Conservation (phyloP, 2,888 invertebrate species). For the Helobdella robusta region DNA sequence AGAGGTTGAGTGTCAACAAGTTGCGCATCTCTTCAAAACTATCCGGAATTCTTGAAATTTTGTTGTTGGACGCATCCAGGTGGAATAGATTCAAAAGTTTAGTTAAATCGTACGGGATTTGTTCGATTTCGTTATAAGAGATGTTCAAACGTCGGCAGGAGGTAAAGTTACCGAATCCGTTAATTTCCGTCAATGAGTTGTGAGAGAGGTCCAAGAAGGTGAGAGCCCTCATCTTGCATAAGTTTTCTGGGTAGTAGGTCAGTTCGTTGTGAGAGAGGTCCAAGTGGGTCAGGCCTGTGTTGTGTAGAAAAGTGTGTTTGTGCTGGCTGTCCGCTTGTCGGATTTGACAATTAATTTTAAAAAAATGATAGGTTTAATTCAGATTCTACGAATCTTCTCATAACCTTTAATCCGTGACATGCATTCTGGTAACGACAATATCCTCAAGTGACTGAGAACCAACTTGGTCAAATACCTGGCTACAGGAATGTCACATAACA, state of each 20-base stretch:
- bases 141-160: constrained; percentile 37
- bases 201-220: constrained; percentile 27
- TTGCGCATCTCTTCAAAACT: constrained; percentile 10
- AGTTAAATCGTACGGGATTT: constrained; percentile 33
- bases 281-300: constrained; percentile 38
- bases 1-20: constrained; percentile 18
- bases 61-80: constrained; percentile 40
- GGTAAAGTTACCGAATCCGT: constrained; percentile 1
- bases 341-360: background rate
- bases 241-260: constrained; percentile 42
- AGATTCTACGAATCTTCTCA: too few species aligned
- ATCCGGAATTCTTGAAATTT: constrained; percentile 38
- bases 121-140: constrained; percentile 42
- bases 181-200: background rate
- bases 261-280: constrained; percentile 41
- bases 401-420: constrained; percentile 7
- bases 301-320: background rate
- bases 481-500: constrained; percentile 30
- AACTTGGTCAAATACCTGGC: constrained; percentile 4
- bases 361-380: background rate
- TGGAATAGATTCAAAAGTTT: constrained; percentile 38
- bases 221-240: constrained; percentile 42
- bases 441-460: background rate
- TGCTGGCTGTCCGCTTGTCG: background rate
- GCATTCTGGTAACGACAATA: background rate